Percentiles rank a stretch among this genome's conserved stretches.
These are phyloP conservation scores for Streptopelia turtur DNA, from an alignment of 2,797 vertebrate genomes.

Conservation along the genomic window DNA sequence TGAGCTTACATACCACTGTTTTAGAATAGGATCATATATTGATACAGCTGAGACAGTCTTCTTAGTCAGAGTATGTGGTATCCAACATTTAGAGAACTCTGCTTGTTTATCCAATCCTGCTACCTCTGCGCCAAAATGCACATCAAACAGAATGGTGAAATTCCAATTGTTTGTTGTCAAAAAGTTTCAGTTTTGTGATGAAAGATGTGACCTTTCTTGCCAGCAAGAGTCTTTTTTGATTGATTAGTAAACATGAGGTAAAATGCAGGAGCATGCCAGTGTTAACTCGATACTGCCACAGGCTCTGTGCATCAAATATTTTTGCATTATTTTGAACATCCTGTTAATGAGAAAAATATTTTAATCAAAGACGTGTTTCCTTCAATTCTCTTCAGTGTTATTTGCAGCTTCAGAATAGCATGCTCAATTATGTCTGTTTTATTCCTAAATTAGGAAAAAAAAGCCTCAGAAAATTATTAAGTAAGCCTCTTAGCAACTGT, in stretches of 20 bases:
- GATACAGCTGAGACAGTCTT: not conserved
- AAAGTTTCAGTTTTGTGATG: conserved; percentile 55
- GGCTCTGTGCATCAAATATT: conserved; percentile 56
- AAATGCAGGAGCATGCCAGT: not conserved
- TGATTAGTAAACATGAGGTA: conserved; percentile 67
- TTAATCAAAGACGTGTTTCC: conserved; percentile 60
- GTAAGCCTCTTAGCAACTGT: not conserved
- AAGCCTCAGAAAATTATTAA: conserved; percentile 14
- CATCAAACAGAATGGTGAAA: not conserved
- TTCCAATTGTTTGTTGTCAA: conserved; percentile 14
- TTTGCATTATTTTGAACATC: conserved; percentile 51
- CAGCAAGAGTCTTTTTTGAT: not conserved
- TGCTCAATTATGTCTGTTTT: conserved; percentile 40
- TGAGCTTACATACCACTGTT: not conserved
- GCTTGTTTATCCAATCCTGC: not conserved
- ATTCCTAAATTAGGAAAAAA: not conserved
- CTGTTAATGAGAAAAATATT: conserved; percentile 69
- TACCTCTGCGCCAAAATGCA: not conserved
- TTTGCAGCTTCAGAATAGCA: conserved; percentile 32
- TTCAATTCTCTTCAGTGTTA: conserved; percentile 26
- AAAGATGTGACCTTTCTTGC: conserved; percentile 58
- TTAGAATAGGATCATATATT: not conserved
- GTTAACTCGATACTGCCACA: conserved; percentile 48
- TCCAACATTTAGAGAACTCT: not conserved
- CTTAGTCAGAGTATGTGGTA: not conserved